Evolutionary conservation across 2,113 vertebrate genomes (phyloP), one percentile per base, ranked within the genome.

Genomic region (Oxygymnocypris stewartii): DNA sequence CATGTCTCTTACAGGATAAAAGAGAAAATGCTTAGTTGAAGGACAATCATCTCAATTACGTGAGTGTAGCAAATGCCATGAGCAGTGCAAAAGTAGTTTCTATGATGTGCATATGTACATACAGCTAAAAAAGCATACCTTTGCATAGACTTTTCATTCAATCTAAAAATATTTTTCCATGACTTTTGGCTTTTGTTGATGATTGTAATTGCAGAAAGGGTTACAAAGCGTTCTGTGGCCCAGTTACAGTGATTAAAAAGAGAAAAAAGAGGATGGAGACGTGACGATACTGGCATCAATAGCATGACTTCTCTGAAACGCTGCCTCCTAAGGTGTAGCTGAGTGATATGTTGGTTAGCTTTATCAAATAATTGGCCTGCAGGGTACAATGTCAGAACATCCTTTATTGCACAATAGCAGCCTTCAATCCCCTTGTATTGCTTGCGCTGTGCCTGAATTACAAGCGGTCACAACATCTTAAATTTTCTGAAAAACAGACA

Each of bases 361-460:
- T 86, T 63, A 37, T 85, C 79, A 61, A 74, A 82, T 81, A 77
- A 78, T 31, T 82, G 65, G 16, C 77, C 88, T 78, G 74, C 69
- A 85, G 85, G 88, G 59, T 65, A 82, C 61, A 85, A 59, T 37
- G 73, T 89, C 86, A 84, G 54, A 44, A 84, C 82, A 71, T 85
- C 81, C 71, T 82, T 82, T 51, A 82, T 31, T 61, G 69, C 84
- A 88, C 90, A 92, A 91, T 90, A 78, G 84, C 20, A 28, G 69
- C 87, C 82, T 88, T 92, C 82, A 88, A 82, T 84, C 87, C 85
- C 80, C 63, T 57, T 82, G 85, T 88, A 88, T 86, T 78, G 85
- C 87, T 91, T 93, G 90, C 92, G 90, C 91, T 69, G 80, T 87
- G 86, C 89, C 90, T 91, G 91, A 90, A 92, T 93, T 93, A 91